Evolutionary conservation across 2,888 invertebrate genomes (phyloP), one percentile per base, ranked within the genome.

Genomic region (Catocala nupta): DNA sequence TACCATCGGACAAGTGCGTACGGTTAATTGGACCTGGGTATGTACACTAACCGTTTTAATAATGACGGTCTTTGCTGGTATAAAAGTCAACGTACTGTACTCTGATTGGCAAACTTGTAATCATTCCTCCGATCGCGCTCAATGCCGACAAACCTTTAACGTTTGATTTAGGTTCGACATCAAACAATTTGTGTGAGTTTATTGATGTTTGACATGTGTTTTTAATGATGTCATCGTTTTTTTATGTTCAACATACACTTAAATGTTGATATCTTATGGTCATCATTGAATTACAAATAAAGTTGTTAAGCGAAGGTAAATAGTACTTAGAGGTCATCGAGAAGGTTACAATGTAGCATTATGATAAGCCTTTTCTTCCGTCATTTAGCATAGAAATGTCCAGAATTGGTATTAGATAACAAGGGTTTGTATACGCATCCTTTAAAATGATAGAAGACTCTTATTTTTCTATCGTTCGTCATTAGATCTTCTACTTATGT

Each of bases 11-110:
- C 65, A 70, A 73, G 71, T 73, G 67, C 65, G 61, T 68, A 70
- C 68, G 65, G 68, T 79, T 79, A 78, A 79, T 79, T 77, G 72
- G 64, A 77, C 61, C 66, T 39, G 70, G 79, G 77, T 77, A 79
- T 77, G 79, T 77, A 74, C 63, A 57, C 67, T 72, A 70, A 79
- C 77, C 67, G 79, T 79, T 78, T 74, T 75, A 75, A 74, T 77
- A 77, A 74, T 71, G 75, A 59, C 55, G 39, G 57, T 65, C 69
- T 65, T 52, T 63, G 60, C 64, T 61, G 62, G 66, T 55, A 66
- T 72, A 62, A 70, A 75, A 75, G 71, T 75, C 77, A 75, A 74
- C 67, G 71, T 59, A 70, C 71, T 66, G 70, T 62, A 68, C 74
- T 70, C 70, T 77, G 75, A 76, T 80, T 77, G 70, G 36, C 68